Percentiles rank a stretch among this genome's conserved stretches.
These are phyloP conservation scores for Biston stratarius DNA, from an alignment of 2,888 invertebrate species.

Conservation along the genomic window DNA sequence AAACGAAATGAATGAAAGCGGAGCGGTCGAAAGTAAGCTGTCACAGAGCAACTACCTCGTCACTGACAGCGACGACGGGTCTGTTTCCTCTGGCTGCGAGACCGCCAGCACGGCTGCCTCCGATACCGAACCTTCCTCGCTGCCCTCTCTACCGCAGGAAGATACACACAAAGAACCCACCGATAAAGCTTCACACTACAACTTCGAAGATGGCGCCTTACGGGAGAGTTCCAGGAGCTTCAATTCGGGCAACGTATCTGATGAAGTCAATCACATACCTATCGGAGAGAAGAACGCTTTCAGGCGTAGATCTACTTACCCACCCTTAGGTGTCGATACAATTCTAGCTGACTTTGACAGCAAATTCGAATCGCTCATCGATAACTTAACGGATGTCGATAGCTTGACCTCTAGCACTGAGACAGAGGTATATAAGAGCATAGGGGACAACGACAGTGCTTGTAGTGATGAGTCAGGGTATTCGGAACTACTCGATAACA, in stretches of 20 bases:
- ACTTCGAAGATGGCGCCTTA: constrained; percentile 56
- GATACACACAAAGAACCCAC: constrained; percentile 66
- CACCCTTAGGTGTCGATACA: constrained; percentile 69
- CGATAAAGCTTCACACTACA: constrained; percentile 66
- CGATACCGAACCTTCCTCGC: constrained; percentile 83
- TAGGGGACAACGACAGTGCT: constrained; percentile 91
- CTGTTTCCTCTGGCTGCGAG: constrained; percentile 93
- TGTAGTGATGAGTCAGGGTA: constrained; percentile 97
- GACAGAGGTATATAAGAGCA: constrained; percentile 80
- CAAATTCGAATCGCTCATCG: constrained; percentile 78
- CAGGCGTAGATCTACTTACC: constrained; percentile 78
- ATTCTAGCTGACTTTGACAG: constrained; percentile 67
- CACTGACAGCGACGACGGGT: constrained; percentile 90
- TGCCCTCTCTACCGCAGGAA: constrained; percentile 77
- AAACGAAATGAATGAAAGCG: constrained; percentile 64
- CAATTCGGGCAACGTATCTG: constrained; percentile 53
- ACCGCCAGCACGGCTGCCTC: constrained; percentile 91
- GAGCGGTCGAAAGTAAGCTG: constrained; percentile 61
- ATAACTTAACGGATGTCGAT: constrained; percentile 74
- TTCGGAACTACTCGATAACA: constrained; percentile 90
- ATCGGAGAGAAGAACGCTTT: constrained; percentile 81
- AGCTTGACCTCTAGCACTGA: constrained; percentile 75
- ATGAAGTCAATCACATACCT: constrained; percentile 79
- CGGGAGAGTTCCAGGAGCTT: constrained; percentile 58
- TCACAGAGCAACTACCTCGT: constrained; percentile 84